These are phyloP conservation scores for Apamea sordens DNA, from an alignment of 2,888 invertebrate species.

Conservation along the genomic window DNA sequence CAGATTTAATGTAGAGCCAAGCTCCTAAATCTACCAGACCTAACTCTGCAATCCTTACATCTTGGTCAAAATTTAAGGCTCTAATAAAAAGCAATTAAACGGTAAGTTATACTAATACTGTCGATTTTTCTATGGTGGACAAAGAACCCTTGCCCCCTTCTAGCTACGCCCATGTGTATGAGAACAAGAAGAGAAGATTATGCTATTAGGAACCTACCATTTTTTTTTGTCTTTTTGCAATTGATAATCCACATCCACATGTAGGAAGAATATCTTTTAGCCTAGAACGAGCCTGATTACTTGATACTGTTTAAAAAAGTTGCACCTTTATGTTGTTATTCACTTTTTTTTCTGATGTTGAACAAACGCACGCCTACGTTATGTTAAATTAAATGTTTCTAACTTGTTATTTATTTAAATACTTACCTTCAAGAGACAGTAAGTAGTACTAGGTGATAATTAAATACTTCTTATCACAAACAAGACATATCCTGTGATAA, in stretches of 20 bases:
- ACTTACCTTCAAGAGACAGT: neutral
- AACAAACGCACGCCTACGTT: neutral
- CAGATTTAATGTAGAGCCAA: too few relatives aligned
- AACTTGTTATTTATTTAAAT: constrained; percentile 33
- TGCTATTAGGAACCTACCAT: neutral
- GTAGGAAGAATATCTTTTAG: neutral
- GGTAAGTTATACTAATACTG: too few relatives aligned
- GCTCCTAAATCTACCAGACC: too few relatives aligned
- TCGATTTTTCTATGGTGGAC: too few relatives aligned
- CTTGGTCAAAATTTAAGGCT: too few relatives aligned
- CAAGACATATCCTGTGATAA: neutral
- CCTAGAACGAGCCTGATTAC: neutral
- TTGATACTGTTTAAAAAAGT: too few relatives aligned
- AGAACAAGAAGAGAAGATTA: too few relatives aligned
- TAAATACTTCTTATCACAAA: neutral
- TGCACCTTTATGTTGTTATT: neutral
- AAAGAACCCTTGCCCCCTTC: too few relatives aligned
- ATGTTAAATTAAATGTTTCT: neutral
- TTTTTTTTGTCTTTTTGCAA: neutral
- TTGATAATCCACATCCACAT: too few relatives aligned
- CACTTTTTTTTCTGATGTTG: neutral
- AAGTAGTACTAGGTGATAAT: neutral
- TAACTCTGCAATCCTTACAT: too few relatives aligned
- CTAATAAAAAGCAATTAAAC: too few relatives aligned
- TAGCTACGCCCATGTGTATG: too few relatives aligned